Conservation (phyloP, 1,140 invertebrate genomes). For the Bombyx mori region DNA sequence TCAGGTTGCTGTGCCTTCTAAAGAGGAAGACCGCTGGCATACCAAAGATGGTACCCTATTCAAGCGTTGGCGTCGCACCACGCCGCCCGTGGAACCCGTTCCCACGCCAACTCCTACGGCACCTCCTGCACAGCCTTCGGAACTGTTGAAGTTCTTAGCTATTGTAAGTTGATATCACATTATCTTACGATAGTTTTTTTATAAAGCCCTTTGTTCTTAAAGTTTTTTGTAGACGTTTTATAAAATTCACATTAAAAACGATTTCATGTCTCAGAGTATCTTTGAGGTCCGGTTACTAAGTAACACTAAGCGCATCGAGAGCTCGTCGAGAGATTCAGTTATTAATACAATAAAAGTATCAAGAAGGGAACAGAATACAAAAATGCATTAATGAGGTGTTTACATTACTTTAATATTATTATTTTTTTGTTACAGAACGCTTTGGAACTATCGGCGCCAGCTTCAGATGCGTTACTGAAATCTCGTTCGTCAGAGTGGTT, state of each 20-base stretch:
- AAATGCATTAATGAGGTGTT: no score
- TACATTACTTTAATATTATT: slow-evolving; percentile 5
- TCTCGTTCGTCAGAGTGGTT: slow-evolving; percentile 84
- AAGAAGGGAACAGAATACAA: no score
- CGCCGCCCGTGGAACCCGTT: slow-evolving; percentile 31
- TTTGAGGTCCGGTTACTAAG: no score
- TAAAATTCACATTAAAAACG: no score
- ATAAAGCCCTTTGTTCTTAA: no score
- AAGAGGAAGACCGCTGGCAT: slow-evolving; percentile 63
- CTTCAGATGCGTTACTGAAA: slow-evolving; percentile 88
- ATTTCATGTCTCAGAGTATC: no score
- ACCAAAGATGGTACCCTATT: slow-evolving; percentile 55
- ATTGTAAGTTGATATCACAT: slow-evolving; percentile 57
- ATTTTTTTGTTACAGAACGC: slow-evolving; percentile 85
- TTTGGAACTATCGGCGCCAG: slow-evolving; percentile 91
- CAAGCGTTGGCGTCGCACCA: slow-evolving; percentile 50
- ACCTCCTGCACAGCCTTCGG: slow-evolving; percentile 50
- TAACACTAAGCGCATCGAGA: no score
- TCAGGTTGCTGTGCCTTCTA: slow-evolving; percentile 59
- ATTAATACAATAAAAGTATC: no score
- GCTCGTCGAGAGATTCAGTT: no score
- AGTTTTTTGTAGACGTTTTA: no score
- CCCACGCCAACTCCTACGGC: slow-evolving; percentile 31
- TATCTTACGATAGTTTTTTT: neutral
- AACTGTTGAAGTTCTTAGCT: slow-evolving; percentile 65